These are phyloP conservation scores for Leptonema lineaticorne DNA, from an alignment of 1,140 invertebrate genomes.

Conservation along the genomic window DNA sequence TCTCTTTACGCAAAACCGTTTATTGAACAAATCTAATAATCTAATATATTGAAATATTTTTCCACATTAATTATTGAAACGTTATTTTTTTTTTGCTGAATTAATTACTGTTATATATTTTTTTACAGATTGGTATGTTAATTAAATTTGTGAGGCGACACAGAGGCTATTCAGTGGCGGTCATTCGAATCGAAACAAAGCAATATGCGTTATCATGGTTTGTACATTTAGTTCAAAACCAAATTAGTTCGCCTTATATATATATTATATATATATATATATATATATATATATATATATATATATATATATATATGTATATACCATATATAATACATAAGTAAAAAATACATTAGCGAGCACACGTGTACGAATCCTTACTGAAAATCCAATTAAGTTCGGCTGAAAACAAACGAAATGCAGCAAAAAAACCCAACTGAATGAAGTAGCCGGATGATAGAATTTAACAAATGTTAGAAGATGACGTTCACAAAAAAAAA, in stretches of 20 bases:
- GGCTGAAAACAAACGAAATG: not conserved
- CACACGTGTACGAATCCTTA: not conserved
- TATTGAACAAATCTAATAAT: too few relatives aligned
- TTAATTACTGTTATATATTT: too few relatives aligned
- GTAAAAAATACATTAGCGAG: not conserved
- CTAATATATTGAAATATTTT: too few relatives aligned
- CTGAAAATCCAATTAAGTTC: constrained; percentile 12
- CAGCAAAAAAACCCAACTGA: not conserved
- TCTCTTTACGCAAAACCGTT: too few relatives aligned
- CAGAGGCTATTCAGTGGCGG: constrained; percentile 15
- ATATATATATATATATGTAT: too few relatives aligned
- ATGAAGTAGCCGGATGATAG: not conserved
- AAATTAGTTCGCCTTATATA: constrained; percentile 19
- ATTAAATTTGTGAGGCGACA: constrained; percentile 25
- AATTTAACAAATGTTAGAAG: not conserved
- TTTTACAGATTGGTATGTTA: constrained; percentile 20
- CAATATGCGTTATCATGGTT: constrained; percentile 19
- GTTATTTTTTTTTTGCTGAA: too few relatives aligned
- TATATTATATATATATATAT: too few relatives aligned
- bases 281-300: too few relatives aligned
- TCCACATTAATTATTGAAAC: too few relatives aligned
- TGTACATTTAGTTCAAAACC: constrained; percentile 9
- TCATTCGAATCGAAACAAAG: constrained; percentile 1
- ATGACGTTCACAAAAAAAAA: too few relatives aligned
- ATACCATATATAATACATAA: not conserved